phyloP scores from a whole-genome alignment of 2,113 vertebrate genomes.

The Gnathonemus echidnorhynchus region DNA sequence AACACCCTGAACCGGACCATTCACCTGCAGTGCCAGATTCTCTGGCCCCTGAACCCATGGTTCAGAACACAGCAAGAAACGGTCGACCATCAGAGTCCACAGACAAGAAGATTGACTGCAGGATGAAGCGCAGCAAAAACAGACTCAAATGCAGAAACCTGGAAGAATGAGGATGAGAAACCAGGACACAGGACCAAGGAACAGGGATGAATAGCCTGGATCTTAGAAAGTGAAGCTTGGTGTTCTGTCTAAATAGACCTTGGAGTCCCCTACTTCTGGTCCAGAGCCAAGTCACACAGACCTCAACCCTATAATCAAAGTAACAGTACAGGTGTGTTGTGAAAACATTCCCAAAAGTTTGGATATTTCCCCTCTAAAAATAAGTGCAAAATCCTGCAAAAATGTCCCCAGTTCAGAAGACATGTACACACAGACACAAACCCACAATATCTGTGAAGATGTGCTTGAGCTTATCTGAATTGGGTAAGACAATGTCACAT shows the following conservation, averaged over 20 bases:
- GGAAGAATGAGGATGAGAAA: not conserved
- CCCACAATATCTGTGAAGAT: not conserved
- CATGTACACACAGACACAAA: not conserved
- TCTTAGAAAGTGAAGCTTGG: not conserved
- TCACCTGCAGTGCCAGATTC: not conserved
- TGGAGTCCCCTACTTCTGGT: not conserved
- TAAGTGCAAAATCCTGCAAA: not conserved
- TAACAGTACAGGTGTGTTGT: not conserved
- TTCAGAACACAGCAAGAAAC: not conserved
- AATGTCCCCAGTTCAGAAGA: not conserved
- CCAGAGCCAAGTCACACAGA: not conserved
- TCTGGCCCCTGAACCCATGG: not conserved
- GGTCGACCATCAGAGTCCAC: not conserved
- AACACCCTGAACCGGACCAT: not conserved
- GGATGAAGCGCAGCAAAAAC: not conserved
- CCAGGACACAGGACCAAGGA: not conserved
- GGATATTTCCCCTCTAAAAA: not conserved
- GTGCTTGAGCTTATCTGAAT: not conserved
- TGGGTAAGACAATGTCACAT: not conserved
- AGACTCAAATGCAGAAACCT: not conserved
- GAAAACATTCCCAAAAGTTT: not conserved
- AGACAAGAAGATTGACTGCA: not conserved
- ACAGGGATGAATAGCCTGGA: not conserved
- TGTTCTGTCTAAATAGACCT: not conserved
- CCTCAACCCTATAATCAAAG: too few relatives aligned